Evolutionary conservation across 2,888 invertebrate genomes (phyloP), one percentile per base, ranked within the genome.

Genomic region (Cephalotes varians): DNA sequence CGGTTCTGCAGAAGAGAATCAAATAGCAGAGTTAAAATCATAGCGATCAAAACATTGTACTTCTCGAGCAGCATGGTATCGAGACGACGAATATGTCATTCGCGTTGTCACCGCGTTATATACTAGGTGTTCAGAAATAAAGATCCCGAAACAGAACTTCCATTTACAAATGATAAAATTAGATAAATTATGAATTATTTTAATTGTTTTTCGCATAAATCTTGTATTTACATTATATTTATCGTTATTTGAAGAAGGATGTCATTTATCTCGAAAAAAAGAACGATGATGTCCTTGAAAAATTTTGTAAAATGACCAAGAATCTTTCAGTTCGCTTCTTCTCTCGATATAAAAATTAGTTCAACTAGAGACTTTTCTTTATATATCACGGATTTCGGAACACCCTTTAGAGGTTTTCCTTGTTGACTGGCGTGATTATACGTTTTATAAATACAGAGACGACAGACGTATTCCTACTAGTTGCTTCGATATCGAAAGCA

Each of bases 391-490:
- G 40, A 54, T 79, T 77, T 56, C 34, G 56, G 18, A 5, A 44
- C 77, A 79, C 44, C 54, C 56, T 47, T 69, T 69, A 69, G 54
- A 31, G 31, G 12, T 56, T 79, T 69, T 69, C 69, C 56, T 77
- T 31, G 69, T 77, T 77, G 40, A 31, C 44, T 40, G 77, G n/a
- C 18, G 56, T 69, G 56, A 69, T 77, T 77, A 69, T 34, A 77
- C 69, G 77, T 77, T 69, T 77, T 44, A 79, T 79, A 79, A 69
- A 69, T 79, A 79, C 69, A 34, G 56, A 79, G 34, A n/a, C 77
- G 54, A 79, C 69, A 79, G 77, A 79, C 77, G 77, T n/a, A n/a
- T 69, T 56, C 77, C 77, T 69, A 69, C 77, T 79, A 79, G 69
- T 79, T 69, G 77, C 77, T 79, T 40, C 69, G 51, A 77, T 69